Conservation (phyloP, 2,888 invertebrate species). For the Agrilus mali region DNA sequence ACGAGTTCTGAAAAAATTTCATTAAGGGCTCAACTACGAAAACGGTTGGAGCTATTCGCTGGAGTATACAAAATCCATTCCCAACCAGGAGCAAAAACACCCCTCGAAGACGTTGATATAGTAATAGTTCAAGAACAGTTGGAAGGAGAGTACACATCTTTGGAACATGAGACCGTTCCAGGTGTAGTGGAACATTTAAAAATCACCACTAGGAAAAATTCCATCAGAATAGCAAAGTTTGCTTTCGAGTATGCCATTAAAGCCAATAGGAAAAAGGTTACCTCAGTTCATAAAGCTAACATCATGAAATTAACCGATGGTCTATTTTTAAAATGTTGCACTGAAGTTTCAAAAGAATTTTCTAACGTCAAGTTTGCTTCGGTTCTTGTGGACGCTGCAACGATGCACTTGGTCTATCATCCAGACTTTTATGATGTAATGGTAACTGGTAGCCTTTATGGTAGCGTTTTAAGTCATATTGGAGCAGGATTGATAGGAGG, state of each 20-base stretch:
- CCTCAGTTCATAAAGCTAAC: conserved; percentile 10
- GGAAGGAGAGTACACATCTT: conserved; percentile 91
- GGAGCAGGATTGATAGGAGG: conserved; percentile 26
- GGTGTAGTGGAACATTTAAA: conserved; percentile 90
- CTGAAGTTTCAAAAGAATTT: conserved; percentile 20
- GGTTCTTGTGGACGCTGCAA: conserved; percentile 24
- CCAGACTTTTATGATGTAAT: conserved; percentile 26
- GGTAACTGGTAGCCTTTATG: conserved; percentile 27
- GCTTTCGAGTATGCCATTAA: conserved; percentile 9
- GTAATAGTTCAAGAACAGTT: conserved; percentile 92
- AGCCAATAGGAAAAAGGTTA: conserved; percentile 4
- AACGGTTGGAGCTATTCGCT: conserved; percentile 42
- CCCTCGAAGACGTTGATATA: conserved; percentile 79
- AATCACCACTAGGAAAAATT: conserved; percentile 55
- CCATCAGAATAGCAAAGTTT: conserved; percentile 9
- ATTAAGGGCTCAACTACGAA: conserved; percentile 24
- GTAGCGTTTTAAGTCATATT: conserved; percentile 24
- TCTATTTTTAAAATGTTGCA: conserved; percentile 23
- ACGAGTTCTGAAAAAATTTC: background rate
- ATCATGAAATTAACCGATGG: conserved; percentile 36
- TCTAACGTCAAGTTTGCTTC: conserved; percentile 22
- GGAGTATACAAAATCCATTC: conserved; percentile 42
- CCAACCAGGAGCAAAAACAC: conserved; percentile 37
- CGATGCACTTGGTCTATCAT: conserved; percentile 23
- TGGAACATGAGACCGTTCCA: conserved; percentile 76